These are phyloP conservation scores for Triplophysa rosa DNA, from an alignment of 2,113 vertebrate species.

Conservation along the genomic window DNA sequence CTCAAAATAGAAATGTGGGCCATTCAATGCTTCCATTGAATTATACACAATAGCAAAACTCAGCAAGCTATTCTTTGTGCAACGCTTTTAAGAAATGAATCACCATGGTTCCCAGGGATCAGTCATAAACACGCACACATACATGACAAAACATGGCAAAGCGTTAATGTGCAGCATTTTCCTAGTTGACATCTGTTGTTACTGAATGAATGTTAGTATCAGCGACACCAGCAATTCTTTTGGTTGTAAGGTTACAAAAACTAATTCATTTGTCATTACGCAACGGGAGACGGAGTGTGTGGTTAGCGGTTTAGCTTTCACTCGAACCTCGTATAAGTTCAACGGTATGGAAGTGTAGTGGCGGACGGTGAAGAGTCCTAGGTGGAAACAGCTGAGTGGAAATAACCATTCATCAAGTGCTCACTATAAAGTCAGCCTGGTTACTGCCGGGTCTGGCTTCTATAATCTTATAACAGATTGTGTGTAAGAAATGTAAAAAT, in stretches of 20 bases:
- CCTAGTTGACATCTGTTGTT: background rate
- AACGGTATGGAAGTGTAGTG: background rate
- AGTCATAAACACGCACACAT: background rate
- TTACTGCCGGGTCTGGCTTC: background rate
- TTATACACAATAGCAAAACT: slow-evolving; percentile 52
- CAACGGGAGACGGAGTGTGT: background rate
- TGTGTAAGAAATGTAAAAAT: background rate
- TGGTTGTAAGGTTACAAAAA: background rate
- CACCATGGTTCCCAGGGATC: slow-evolving; percentile 22
- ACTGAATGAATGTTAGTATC: background rate
- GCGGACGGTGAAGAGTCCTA: slow-evolving; percentile 30
- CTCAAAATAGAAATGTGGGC: slow-evolving; percentile 49
- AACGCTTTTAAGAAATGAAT: slow-evolving; percentile 33
- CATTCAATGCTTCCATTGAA: slow-evolving; percentile 50
- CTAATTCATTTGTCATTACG: background rate
- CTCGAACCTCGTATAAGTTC: background rate
- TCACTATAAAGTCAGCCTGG: background rate
- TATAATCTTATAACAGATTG: background rate
- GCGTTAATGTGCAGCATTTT: background rate
- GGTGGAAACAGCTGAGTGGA: slow-evolving; percentile 5
- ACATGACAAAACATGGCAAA: background rate
- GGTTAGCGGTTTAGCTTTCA: slow-evolving; percentile 18
- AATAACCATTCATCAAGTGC: background rate
- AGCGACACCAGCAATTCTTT: background rate
- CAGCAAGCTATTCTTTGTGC: slow-evolving; percentile 40